phyloP scores from a whole-genome alignment of 2,888 invertebrate species.

The Petrolisthes cinctipes region DNA sequence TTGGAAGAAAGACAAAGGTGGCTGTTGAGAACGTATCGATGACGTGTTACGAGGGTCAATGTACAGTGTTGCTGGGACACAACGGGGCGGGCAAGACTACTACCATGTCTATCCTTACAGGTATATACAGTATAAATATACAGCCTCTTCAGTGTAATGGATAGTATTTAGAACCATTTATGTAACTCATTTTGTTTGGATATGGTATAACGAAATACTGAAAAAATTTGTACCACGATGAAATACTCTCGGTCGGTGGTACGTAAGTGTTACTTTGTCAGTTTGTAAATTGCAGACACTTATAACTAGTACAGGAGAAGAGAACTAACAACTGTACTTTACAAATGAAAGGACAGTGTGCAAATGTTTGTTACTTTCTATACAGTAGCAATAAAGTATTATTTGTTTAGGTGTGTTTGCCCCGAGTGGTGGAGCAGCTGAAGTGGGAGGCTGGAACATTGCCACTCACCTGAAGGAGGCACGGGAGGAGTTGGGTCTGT shows the following conservation, averaged over 20 bases:
- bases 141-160: neutral
- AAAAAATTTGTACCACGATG: no score
- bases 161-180: no score
- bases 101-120: conserved; percentile 77
- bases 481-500: conserved; percentile 81
- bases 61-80: conserved; percentile 87
- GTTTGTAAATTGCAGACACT: no score
- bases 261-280: no score
- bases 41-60: conserved; percentile 85
- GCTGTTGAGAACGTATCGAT: conserved; percentile 83
- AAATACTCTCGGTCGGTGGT: no score
- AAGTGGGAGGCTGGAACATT: conserved; percentile 76
- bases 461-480: conserved; percentile 75
- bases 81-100: conserved; percentile 95
- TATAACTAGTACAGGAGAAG: no score
- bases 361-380: no score
- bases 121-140: conserved; percentile 37
- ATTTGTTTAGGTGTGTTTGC: conserved; percentile 77
- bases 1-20: conserved; percentile 70
- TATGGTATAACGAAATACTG: no score
- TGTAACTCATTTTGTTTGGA: no score
- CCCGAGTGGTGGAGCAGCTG: conserved; percentile 82
- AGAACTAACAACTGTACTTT: no score
- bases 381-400: no score
- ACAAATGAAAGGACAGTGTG: no score